Evolutionary conservation across 2,888 invertebrate species (phyloP), one percentile per base, ranked within the genome.

Genomic region (Gastrophysa polygoni): DNA sequence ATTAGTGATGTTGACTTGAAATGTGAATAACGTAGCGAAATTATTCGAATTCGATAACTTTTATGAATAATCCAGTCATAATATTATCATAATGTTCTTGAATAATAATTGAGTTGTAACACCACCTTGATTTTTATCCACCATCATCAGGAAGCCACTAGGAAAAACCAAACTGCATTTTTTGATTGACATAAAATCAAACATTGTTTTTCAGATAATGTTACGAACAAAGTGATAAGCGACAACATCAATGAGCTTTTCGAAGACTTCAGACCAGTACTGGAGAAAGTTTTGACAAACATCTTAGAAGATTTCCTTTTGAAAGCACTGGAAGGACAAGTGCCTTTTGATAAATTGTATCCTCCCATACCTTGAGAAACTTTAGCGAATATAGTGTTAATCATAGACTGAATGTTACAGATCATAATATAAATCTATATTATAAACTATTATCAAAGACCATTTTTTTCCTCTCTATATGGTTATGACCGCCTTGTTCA

Each of bases 161-260:
- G n/a, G 21, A 48, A 48, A 6, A 24, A 1, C 16, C 18, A 11
- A 10, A 11, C 11, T 50, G 14, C n/a, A 7, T 52, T 32, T 21
- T 34, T 4, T 3, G 3, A 7, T 21, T n/a, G n/a, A 34, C 52
- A 10, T 56, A 21, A 28, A 10, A 51, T 28, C 49, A 20, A 18
- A 49, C 0, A 1, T 54, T 50, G 51, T 34, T 46, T 62, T 75
- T 47, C 62, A 76, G 76, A 64, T 65, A 57, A 61, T 14, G 69
- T 75, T 4, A 78, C 80, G 14, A 82, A 82, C 62, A 71, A 71
- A 44, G 74, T 79, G 1, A 78, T 82, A 55, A 79, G 77, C 59
- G 79, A 80, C 46, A 82, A 82, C 64, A 75, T 78, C 34, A 73
- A 80, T 43, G 73, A 72, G 21, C 67, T 82, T 3, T 77, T 78